Percentiles rank a stretch among this genome's conserved stretches.
phyloP scores from a whole-genome alignment of 2,113 vertebrate genomes.

The Ceyx margarethae region DNA sequence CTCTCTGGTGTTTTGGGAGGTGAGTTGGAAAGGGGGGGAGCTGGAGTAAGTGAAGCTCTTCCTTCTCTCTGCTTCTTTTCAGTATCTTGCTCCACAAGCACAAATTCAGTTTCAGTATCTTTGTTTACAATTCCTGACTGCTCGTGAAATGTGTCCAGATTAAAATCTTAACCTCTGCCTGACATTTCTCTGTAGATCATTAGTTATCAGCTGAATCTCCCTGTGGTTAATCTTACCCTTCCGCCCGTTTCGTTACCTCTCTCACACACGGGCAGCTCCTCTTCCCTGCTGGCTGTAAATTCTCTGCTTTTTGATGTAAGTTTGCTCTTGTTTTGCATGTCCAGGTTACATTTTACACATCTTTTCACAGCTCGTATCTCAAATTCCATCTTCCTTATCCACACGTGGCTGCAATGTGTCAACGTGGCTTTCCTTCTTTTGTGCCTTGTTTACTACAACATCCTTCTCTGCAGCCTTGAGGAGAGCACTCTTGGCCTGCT shows the following conservation, averaged over 20 bases:
- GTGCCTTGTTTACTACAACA: constrained; percentile 50
- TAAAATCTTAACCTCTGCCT: constrained; percentile 61
- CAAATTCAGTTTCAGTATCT: background rate
- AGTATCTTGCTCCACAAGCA: background rate
- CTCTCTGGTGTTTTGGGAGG: background rate
- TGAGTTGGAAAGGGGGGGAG: background rate
- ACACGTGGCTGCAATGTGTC: background rate
- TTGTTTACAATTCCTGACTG: background rate
- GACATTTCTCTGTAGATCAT: constrained; percentile 44
- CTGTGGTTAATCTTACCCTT: constrained; percentile 51
- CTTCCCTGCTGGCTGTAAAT: background rate
- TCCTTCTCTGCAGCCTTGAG: constrained; percentile 34
- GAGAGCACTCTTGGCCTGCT: background rate
- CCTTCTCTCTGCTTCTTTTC: background rate
- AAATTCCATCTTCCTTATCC: background rate
- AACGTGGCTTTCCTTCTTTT: background rate
- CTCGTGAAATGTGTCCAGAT: constrained; percentile 1
- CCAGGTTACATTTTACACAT: background rate
- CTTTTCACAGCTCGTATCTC: background rate
- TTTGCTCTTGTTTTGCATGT: background rate
- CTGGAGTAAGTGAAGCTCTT: background rate
- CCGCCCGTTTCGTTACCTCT: background rate
- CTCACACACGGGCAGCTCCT: background rate
- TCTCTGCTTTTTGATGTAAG: background rate
- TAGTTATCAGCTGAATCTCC: constrained; percentile 58